A percentile compares a stretch with the other conserved stretches of the same genome.
Conservation (phyloP, 2,797 vertebrate genomes). For the Sebastes ruberrimus region DNA sequence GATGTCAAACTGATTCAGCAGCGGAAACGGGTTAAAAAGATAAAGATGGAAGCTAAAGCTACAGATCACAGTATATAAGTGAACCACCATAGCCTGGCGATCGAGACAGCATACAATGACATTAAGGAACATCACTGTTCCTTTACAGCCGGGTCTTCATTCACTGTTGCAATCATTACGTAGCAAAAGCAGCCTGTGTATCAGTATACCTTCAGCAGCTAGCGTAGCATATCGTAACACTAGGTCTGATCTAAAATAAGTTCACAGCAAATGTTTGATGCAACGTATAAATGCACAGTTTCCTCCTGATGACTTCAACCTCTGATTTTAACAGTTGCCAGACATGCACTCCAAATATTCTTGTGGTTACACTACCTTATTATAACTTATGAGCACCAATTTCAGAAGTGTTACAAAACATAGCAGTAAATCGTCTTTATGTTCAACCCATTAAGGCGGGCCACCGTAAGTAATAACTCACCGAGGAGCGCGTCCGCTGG, state of each 20-base stretch:
- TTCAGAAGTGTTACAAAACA: conserved; percentile 36
- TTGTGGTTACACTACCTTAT: neutral
- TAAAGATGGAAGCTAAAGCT: too few relatives aligned
- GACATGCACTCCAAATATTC: conserved; percentile 4
- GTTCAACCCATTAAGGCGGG: conserved; percentile 18
- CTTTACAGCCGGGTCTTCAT: too few relatives aligned
- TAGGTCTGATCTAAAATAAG: neutral
- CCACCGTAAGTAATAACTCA: conserved; percentile 39
- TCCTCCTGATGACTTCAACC: neutral
- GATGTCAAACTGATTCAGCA: too few relatives aligned
- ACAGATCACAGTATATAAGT: too few relatives aligned
- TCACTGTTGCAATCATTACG: too few relatives aligned
- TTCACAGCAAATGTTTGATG: neutral
- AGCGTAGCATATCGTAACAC: too few relatives aligned
- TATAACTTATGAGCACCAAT: conserved; percentile 27
- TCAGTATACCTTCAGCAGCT: too few relatives aligned
- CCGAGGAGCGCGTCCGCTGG: conserved; percentile 14
- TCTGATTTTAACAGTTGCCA: neutral
- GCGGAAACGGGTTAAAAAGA: too few relatives aligned
- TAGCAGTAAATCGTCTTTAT: conserved; percentile 36
- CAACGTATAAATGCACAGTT: neutral
- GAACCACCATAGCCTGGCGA: too few relatives aligned
- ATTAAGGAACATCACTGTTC: too few relatives aligned
- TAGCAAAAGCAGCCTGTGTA: too few relatives aligned
- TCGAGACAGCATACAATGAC: too few relatives aligned